Percentiles rank a stretch among this genome's conserved stretches.
These are phyloP conservation scores for Cyanoderma ruficeps DNA, from an alignment of 2,113 vertebrate genomes.

Conservation along the genomic window DNA sequence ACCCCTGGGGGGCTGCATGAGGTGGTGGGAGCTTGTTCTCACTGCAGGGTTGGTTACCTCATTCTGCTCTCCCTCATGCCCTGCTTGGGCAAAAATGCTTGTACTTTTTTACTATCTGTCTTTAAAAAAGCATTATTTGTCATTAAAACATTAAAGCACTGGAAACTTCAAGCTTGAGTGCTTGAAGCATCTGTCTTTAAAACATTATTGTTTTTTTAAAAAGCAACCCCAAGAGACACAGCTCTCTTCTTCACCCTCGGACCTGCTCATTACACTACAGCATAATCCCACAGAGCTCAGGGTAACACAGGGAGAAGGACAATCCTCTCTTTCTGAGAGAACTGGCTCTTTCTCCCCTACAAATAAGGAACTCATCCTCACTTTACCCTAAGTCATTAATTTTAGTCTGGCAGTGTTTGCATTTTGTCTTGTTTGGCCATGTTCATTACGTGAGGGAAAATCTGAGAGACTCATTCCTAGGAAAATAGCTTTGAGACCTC, in stretches of 20 bases:
- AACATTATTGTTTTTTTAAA: not conserved
- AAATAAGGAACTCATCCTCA: not conserved
- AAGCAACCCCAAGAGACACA: not conserved
- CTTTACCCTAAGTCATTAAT: not conserved
- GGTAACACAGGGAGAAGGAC: not conserved
- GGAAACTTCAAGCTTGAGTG: not conserved
- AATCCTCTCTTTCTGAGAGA: not conserved
- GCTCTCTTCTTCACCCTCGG: not conserved
- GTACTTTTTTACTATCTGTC: not conserved
- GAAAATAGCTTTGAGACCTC: not conserved
- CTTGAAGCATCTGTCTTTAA: not conserved
- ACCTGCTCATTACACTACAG: not conserved
- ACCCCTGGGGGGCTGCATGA: not conserved
- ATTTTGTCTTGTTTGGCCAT: not conserved
- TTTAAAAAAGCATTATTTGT: not conserved
- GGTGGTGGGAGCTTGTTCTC: not conserved
- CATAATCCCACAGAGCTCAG: not conserved
- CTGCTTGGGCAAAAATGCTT: not conserved
- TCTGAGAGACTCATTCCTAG: not conserved
- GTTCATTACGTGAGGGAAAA: not conserved
- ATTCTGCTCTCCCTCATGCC: not conserved
- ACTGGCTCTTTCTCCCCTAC: not conserved
- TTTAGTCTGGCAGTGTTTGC: not conserved
- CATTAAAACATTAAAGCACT: not conserved
- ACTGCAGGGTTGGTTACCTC: not conserved